Evolutionary conservation across 2,113 vertebrate species (phyloP).

Genomic region (Protobothrops mucrosquamatus): DNA sequence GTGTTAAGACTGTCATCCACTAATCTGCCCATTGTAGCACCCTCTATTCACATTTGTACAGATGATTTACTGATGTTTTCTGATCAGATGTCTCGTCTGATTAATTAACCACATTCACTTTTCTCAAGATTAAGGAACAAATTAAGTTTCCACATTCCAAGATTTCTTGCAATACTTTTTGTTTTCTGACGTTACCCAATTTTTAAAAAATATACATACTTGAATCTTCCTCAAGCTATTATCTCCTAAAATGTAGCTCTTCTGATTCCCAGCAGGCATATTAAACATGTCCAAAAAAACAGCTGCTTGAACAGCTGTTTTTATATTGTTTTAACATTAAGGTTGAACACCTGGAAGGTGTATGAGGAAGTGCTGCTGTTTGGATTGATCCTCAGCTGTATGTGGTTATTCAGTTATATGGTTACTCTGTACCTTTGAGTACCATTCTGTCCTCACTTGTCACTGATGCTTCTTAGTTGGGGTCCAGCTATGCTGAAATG

Average conservation of each 20-base stretch:
- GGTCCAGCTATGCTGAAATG: neutral
- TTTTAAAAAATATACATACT: neutral
- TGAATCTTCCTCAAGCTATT: neutral
- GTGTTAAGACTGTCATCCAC: neutral
- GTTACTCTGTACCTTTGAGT: neutral
- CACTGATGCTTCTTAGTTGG: neutral
- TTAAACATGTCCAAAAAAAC: neutral
- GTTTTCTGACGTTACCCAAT: neutral
- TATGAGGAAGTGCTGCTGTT: neutral
- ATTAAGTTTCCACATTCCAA: neutral
- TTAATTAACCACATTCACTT: neutral
- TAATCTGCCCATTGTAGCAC: neutral
- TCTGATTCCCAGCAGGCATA: neutral
- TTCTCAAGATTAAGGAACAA: neutral
- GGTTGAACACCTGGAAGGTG: neutral
- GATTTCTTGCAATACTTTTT: neutral
- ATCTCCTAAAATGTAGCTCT: neutral
- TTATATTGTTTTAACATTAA: neutral
- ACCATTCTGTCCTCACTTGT: neutral
- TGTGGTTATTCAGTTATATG: neutral
- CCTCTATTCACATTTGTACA: neutral
- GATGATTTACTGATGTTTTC: neutral
- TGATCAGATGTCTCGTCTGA: neutral
- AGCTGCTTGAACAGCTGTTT: neutral
- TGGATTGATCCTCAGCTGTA: neutral